Conservation (phyloP, 1,140 invertebrate genomes). For the Drosophila serrata region DNA sequence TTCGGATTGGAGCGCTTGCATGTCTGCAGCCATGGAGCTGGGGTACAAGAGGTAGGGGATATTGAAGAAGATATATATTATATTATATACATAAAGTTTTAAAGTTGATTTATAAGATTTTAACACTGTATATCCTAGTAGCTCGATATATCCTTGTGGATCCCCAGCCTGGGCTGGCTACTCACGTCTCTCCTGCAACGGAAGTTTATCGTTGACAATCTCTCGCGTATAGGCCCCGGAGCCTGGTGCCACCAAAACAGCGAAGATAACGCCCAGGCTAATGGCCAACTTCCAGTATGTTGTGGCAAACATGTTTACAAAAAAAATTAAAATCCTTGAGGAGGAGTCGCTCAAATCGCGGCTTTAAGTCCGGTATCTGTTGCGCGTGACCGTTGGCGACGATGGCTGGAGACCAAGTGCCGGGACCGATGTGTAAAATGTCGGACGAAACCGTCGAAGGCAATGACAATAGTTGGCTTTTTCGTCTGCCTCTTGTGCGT, state of each 20-base stretch:
- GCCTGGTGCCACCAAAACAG: slow-evolving; percentile 31
- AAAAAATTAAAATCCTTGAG: slow-evolving; percentile 31
- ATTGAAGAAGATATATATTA: not conserved
- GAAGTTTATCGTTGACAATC: slow-evolving; percentile 80
- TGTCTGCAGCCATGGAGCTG: slow-evolving; percentile 77
- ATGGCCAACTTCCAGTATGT: slow-evolving; percentile 54
- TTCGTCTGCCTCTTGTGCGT: slow-evolving; percentile 30
- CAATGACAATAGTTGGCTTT: slow-evolving; percentile 51
- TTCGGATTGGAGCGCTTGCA: slow-evolving; percentile 81
- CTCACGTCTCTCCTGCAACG: slow-evolving; percentile 82
- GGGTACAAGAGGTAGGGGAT: not conserved
- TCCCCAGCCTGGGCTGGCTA: not conserved
- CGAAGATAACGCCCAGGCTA: slow-evolving; percentile 31
- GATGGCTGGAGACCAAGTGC: slow-evolving; percentile 62
- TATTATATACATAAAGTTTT: not conserved
- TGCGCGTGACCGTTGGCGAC: slow-evolving; percentile 55
- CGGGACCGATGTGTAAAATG: slow-evolving; percentile 45
- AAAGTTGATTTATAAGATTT: too few species aligned
- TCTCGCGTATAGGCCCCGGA: slow-evolving; percentile 68
- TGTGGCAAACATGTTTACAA: slow-evolving; percentile 52
- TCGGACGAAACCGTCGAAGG: slow-evolving; percentile 63
- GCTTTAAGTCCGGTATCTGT: slow-evolving; percentile 27
- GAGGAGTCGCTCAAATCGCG: slow-evolving; percentile 5
- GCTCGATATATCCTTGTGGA: not conserved
- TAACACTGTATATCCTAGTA: not conserved